These are phyloP conservation scores for Upupa epops DNA, from an alignment of 2,113 vertebrate species.

Conservation along the genomic window DNA sequence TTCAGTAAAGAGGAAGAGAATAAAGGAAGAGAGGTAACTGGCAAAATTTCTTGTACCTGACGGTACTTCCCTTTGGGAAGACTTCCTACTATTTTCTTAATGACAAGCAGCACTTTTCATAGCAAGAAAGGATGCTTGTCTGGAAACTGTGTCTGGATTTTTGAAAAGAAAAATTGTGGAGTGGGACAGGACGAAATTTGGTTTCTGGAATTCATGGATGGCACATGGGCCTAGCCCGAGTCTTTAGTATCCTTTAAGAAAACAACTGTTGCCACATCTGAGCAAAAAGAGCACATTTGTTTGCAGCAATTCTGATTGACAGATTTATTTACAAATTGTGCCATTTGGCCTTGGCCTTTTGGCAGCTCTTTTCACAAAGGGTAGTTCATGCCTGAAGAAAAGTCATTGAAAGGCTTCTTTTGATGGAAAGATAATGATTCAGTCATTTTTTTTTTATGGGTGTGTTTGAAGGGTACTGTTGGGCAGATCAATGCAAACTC, in stretches of 20 bases:
- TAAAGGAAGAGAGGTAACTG: neutral
- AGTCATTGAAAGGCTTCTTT: conserved; percentile 38
- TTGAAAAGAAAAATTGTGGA: neutral
- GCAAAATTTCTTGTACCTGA: neutral
- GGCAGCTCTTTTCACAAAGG: conserved; percentile 31
- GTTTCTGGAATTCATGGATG: neutral
- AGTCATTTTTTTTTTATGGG: neutral
- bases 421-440: conserved; percentile 33
- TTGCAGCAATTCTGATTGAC: conserved; percentile 26
- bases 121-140: neutral
- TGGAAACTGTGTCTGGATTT: neutral
- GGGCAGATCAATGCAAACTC: conserved; percentile 13
- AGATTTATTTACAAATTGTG: conserved; percentile 45
- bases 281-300: neutral
- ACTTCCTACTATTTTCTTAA: neutral
- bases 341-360: conserved; percentile 50
- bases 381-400: conserved; percentile 12
- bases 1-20: neutral
- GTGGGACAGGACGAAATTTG: neutral
- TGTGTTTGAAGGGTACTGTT: neutral
- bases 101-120: neutral
- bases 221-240: neutral
- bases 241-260: neutral
- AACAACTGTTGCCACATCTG: neutral
- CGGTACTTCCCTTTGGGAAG: neutral